These are phyloP conservation scores for Chaunax sp. DNA, from an alignment of 2,797 vertebrate species.

Conservation along the genomic window DNA sequence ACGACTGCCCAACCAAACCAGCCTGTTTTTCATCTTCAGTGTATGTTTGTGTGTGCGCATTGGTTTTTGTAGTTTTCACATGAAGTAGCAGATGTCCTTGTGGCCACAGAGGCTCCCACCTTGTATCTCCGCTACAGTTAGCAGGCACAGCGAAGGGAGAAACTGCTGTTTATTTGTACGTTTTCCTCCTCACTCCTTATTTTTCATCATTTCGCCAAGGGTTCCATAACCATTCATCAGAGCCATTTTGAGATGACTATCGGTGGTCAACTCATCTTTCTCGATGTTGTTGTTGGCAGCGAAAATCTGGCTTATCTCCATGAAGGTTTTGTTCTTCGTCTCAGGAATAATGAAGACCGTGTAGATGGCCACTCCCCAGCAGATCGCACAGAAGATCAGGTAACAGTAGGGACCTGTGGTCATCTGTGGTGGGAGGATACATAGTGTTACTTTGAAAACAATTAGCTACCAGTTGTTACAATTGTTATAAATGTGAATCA, in stretches of 20 bases:
- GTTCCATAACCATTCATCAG: conserved; percentile 85
- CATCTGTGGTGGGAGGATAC: conserved; percentile 72
- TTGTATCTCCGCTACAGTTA: not conserved
- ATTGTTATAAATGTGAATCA: too few relatives aligned
- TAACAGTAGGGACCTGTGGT: conserved; percentile 88
- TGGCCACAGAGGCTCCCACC: not conserved
- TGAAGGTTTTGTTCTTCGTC: conserved; percentile 93
- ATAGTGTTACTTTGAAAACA: not conserved
- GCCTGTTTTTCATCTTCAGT: not conserved
- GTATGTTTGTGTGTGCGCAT: not conserved
- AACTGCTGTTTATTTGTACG: not conserved
- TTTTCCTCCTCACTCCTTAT: conserved; percentile 15
- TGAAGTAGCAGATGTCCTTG: conserved; percentile 31
- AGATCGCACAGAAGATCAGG: conserved; percentile 88
- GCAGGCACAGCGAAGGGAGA: not conserved
- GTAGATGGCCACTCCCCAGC: conserved; percentile 85
- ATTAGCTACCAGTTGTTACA: too few relatives aligned
- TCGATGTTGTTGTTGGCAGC: conserved; percentile 58
- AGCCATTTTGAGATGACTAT: conserved; percentile 72
- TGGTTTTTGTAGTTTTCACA: conserved; percentile 18
- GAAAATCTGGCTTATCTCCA: conserved; percentile 92
- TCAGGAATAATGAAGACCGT: conserved; percentile 88
- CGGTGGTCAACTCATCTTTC: conserved; percentile 58
- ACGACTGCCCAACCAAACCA: not conserved
- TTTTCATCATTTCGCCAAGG: conserved; percentile 48